phyloP scores from a whole-genome alignment of 2,888 invertebrate species.

The Zelleria hepariella region DNA sequence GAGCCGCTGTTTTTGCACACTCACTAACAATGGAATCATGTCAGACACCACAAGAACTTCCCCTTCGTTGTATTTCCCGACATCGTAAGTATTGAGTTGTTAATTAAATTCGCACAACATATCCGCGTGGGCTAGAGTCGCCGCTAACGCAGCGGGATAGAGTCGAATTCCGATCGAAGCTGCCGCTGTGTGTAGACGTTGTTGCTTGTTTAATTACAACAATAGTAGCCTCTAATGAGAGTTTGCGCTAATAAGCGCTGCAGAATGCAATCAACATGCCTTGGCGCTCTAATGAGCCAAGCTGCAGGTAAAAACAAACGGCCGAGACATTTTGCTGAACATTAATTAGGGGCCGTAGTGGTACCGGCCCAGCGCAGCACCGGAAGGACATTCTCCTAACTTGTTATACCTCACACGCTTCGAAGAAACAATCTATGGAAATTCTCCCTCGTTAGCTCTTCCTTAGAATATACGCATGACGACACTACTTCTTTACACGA shows the following conservation, averaged over 20 bases:
- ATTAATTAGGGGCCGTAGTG: constrained; percentile 55
- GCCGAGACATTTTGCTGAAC: constrained; percentile 65
- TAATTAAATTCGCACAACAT: constrained; percentile 66
- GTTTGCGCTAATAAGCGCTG: constrained; percentile 70
- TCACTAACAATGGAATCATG: constrained; percentile 64
- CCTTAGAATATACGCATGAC: too few relatives aligned
- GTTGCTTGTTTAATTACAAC: constrained; percentile 70
- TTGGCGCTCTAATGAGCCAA: constrained; percentile 68
- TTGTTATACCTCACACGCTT: neutral
- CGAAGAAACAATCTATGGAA: neutral
- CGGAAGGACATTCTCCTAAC: constrained; percentile 3
- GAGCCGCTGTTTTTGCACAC: constrained; percentile 45
- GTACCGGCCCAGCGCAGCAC: neutral
- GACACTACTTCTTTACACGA: too few relatives aligned
- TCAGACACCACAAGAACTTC: constrained; percentile 59
- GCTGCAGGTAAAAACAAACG: constrained; percentile 67
- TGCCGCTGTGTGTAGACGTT: constrained; percentile 24
- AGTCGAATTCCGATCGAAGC: constrained; percentile 33
- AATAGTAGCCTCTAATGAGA: constrained; percentile 71
- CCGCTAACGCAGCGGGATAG: constrained; percentile 31
- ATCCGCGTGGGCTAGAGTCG: constrained; percentile 25
- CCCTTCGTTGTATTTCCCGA: constrained; percentile 33
- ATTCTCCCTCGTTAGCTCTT: too few relatives aligned
- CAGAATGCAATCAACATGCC: constrained; percentile 72
- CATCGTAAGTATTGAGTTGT: constrained; percentile 63